A percentile compares a stretch with the other conserved stretches of the same genome.
Conservation (phyloP, 2,113 vertebrate genomes). For the Oxyura jamaicensis region DNA sequence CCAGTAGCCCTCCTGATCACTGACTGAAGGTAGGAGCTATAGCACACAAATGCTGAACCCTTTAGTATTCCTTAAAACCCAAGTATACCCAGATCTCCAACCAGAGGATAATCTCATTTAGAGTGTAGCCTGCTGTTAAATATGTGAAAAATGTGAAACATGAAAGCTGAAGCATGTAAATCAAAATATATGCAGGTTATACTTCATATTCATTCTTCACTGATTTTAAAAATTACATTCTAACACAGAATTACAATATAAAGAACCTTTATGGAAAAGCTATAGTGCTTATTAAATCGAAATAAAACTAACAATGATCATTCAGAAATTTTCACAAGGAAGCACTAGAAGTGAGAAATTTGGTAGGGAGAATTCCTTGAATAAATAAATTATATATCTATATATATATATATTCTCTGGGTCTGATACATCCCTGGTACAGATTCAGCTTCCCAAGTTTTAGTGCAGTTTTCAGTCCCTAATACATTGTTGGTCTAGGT, state of each 20-base stretch:
- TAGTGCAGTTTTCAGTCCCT: background rate
- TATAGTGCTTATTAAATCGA: fast-evolving
- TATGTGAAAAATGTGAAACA: background rate
- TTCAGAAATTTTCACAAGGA: background rate
- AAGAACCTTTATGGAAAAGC: background rate
- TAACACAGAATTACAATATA: background rate
- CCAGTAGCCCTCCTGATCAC: background rate
- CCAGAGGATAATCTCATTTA: background rate
- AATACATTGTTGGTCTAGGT: background rate
- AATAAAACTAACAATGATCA: background rate
- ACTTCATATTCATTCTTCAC: background rate
- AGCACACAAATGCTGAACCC: background rate
- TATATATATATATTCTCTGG: background rate
- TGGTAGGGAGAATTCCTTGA: background rate
- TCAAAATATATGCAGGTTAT: background rate
- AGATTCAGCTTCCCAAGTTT: background rate
- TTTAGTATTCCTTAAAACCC: background rate
- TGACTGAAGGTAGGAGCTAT: background rate
- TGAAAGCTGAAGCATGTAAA: background rate
- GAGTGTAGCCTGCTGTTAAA: background rate
- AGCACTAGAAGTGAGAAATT: background rate
- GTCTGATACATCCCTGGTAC: background rate
- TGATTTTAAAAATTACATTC: background rate
- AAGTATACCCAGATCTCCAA: background rate
- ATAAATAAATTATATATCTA: background rate